These are phyloP conservation scores for Cardiocondyla obscurior DNA, from an alignment of 1,140 invertebrate species.

Conservation along the genomic window DNA sequence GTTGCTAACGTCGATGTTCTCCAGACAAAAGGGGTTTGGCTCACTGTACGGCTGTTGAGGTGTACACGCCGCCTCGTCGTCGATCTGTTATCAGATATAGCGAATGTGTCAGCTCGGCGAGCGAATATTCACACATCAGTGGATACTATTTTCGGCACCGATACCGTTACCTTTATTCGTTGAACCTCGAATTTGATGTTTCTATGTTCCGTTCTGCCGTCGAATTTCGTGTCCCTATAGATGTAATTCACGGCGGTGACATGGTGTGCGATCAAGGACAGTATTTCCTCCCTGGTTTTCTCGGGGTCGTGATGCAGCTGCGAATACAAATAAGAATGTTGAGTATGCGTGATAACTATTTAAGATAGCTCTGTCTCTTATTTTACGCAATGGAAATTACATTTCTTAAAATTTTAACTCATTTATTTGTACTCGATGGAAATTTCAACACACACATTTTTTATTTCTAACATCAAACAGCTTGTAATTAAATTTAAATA, in stretches of 20 bases:
- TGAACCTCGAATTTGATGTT: slow-evolving; percentile 99
- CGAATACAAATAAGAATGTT: slow-evolving; percentile 56
- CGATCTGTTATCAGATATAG: slow-evolving; percentile 87
- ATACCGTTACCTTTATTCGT: slow-evolving; percentile 91
- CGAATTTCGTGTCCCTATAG: slow-evolving; percentile 97
- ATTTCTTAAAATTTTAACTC: no score
- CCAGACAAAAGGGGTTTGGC: slow-evolving; percentile 96
- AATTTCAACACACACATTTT: not conserved
- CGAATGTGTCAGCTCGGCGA: not conserved
- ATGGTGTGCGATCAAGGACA: slow-evolving; percentile 98
- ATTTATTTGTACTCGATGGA: not conserved
- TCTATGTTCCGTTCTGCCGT: slow-evolving; percentile 92
- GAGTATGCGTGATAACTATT: not conserved
- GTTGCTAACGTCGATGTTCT: slow-evolving; percentile 99
- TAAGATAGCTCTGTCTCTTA: not conserved
- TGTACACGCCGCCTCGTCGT: slow-evolving; percentile 93
- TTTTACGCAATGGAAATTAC: not conserved
- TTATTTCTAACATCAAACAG: slow-evolving; percentile 5
- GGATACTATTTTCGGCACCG: not conserved
- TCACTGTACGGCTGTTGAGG: slow-evolving; percentile 87
- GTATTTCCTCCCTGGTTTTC: slow-evolving; percentile 98
- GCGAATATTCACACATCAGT: not conserved
- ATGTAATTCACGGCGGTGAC: slow-evolving; percentile 99
- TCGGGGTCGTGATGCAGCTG: slow-evolving; percentile 88
- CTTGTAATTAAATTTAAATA: slow-evolving; percentile 1